phyloP scores from a whole-genome alignment of 92 coral and sea anemone species.

The Desmophyllum pertusum region DNA sequence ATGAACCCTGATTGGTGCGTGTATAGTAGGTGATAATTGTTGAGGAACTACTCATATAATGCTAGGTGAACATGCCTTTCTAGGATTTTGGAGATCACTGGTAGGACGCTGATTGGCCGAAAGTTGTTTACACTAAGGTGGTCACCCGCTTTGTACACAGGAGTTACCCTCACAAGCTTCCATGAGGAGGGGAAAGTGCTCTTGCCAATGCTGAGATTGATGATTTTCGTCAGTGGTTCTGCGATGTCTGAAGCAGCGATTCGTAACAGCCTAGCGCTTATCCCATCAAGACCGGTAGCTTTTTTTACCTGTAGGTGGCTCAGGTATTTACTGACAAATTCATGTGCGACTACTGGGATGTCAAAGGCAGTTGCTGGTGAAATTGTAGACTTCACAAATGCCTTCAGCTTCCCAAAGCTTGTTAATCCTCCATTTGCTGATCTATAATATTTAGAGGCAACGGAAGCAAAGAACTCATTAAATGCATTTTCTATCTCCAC shows the following conservation, averaged over 20 bases:
- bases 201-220: constrained; percentile 12
- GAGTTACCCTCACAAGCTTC: constrained; percentile 42
- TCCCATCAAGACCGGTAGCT: constrained; percentile 11
- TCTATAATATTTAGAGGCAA: no score
- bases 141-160: constrained; percentile 19
- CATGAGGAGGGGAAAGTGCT: constrained; percentile 23
- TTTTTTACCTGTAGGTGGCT: neutral
- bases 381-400: neutral
- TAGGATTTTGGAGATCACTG: constrained; percentile 22
- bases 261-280: constrained; percentile 14
- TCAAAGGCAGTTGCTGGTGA: neutral
- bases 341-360: neutral
- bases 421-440: no score
- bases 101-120: constrained; percentile 5
- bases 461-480: no score
- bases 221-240: neutral
- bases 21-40: neutral
- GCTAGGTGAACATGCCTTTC: constrained; percentile 2
- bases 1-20: constrained; percentile 27
- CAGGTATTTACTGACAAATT: neutral
- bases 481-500: no score
- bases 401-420: no score
- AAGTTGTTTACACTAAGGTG: constrained; percentile 4
- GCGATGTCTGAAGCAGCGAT: constrained; percentile 5
- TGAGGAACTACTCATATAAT: neutral